A percentile compares a stretch with the other conserved stretches of the same genome.
Conservation (phyloP, 2,797 vertebrate species). For the Fringilla coelebs region DNA sequence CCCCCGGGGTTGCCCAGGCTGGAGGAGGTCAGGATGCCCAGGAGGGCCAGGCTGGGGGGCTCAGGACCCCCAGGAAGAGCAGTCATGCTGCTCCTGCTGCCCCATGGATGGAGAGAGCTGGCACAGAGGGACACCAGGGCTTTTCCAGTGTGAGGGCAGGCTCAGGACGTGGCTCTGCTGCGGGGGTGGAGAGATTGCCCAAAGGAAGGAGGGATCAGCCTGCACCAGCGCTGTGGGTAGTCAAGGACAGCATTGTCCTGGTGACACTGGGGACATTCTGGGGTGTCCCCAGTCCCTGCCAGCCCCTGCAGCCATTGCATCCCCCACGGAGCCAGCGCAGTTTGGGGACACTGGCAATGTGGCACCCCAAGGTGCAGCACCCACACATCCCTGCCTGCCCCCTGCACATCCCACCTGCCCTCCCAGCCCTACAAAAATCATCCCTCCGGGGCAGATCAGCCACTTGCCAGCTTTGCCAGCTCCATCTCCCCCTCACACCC, state of each 20-base stretch:
- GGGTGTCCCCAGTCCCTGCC: background rate
- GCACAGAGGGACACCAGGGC: fast-evolving
- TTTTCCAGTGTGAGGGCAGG: too few relatives aligned
- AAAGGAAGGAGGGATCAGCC: background rate
- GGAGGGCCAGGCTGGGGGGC: background rate
- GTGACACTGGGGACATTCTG: fast-evolving
- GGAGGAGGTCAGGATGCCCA: too few relatives aligned
- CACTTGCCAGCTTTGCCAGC: background rate
- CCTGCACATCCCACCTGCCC: background rate
- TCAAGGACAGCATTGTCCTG: fast-evolving
- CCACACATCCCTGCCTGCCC: background rate
- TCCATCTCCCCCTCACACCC: background rate
- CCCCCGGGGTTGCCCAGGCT: too few relatives aligned
- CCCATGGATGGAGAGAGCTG: fast-evolving
- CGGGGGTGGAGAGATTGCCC: background rate
- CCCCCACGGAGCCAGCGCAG: fast-evolving
- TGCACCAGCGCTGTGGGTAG: fast-evolving
- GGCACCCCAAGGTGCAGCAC: background rate
- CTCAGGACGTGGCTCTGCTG: fast-evolving
- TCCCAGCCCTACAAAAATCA: background rate
- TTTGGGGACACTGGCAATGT: fast-evolving
- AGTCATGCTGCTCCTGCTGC: fast-evolving
- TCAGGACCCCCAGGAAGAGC: background rate
- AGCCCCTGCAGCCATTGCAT: background rate
- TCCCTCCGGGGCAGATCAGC: fast-evolving